A percentile compares a stretch with the other conserved stretches of the same genome.
phyloP scores from a whole-genome alignment of 2,797 vertebrate genomes.

The Pantherophis alleghaniensis region DNA sequence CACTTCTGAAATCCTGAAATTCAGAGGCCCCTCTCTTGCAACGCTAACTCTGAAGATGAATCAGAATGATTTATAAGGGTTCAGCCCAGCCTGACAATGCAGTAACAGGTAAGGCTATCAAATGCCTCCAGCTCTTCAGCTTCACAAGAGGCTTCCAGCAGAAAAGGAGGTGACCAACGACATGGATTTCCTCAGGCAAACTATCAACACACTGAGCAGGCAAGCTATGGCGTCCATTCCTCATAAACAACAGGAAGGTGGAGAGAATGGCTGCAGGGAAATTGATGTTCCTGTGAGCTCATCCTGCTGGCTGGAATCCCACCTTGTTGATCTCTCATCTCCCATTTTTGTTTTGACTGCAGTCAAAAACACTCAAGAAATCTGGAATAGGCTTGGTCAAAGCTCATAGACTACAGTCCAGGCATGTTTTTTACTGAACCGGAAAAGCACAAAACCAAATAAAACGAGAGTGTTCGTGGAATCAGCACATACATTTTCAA shows the following conservation, averaged over 20 bases:
- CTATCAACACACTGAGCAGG: background rate
- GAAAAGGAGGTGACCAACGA: background rate
- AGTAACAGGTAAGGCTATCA: background rate
- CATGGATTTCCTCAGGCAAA: conserved; percentile 9
- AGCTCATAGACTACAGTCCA: background rate
- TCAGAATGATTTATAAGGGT: background rate
- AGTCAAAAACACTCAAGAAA: conserved; percentile 27
- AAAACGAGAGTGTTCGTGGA: background rate
- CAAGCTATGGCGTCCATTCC: background rate
- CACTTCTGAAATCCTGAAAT: background rate
- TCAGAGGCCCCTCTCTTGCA: background rate
- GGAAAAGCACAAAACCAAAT: background rate
- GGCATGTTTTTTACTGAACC: background rate
- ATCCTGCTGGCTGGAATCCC: background rate
- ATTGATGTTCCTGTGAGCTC: background rate
- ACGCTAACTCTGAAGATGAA: conserved; percentile 8
- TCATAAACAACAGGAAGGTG: background rate
- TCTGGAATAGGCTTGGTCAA: background rate
- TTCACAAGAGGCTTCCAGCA: background rate
- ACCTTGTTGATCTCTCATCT: background rate
- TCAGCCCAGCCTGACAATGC: background rate
- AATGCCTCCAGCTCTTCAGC: background rate
- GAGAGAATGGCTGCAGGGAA: background rate
- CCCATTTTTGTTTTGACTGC: background rate
- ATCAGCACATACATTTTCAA: background rate